Percentiles rank a stretch among this genome's conserved stretches.
Evolutionary conservation across 2,888 invertebrate species (phyloP).

Genomic region (Thysanoteuthis rhombus): DNA sequence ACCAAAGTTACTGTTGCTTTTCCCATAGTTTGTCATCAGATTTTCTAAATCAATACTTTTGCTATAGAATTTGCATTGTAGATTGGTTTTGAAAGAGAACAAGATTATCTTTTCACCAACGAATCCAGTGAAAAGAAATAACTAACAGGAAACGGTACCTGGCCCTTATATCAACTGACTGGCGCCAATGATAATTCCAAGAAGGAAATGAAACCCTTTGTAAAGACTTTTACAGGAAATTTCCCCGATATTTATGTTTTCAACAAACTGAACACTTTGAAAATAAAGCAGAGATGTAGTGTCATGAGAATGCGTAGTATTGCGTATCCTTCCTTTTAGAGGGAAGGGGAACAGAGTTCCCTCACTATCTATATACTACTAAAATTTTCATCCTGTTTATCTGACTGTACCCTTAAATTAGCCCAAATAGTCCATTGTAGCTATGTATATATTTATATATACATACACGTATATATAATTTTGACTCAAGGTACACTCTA

Average conservation of each 20-base stretch:
- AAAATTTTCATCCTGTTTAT: too few relatives aligned
- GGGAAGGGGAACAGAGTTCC: too few relatives aligned
- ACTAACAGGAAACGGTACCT: not conserved
- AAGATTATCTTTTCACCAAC: not conserved
- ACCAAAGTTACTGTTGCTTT: not conserved
- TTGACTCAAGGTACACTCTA: too few relatives aligned
- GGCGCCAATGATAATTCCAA: not conserved
- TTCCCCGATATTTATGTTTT: not conserved
- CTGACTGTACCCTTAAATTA: too few relatives aligned
- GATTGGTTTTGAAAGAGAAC: not conserved
- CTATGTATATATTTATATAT: too few relatives aligned
- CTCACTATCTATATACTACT: too few relatives aligned
- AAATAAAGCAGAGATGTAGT: too few relatives aligned
- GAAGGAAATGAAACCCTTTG: not conserved
- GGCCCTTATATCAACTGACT: not conserved
- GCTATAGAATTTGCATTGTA: not conserved
- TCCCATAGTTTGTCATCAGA: not conserved
- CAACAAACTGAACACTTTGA: not conserved
- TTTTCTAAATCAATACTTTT: not conserved
- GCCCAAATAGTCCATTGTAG: too few relatives aligned
- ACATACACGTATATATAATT: too few relatives aligned
- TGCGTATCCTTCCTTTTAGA: too few relatives aligned
- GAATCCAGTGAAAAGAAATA: not conserved
- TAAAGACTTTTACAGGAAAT: not conserved
- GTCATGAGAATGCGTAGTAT: too few relatives aligned